These are phyloP conservation scores for Dendroctonus valens DNA, from an alignment of 1,140 invertebrate species.

Conservation along the genomic window DNA sequence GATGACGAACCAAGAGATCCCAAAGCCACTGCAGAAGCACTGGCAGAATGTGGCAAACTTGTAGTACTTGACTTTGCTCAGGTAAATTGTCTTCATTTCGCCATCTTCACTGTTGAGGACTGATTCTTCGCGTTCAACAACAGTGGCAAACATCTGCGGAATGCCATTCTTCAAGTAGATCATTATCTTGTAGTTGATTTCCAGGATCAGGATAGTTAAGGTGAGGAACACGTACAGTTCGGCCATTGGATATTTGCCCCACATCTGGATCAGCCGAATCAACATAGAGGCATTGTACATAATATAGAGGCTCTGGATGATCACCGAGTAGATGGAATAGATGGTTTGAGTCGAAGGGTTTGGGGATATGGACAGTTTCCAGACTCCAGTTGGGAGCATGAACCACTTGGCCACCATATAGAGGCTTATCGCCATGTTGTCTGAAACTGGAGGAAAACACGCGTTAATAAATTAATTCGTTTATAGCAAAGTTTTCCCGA, in stretches of 20 bases:
- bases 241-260: not conserved
- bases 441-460: no score
- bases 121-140: conserved; percentile 1
- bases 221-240: not conserved
- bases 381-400: conserved; percentile 7
- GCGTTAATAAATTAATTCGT: no score
- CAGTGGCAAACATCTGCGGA: not conserved
- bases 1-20: not conserved
- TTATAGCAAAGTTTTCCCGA: no score
- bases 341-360: not conserved
- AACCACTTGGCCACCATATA: conserved; percentile 4
- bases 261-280: not conserved
- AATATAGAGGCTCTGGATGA: not conserved
- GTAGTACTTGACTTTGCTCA: conserved; percentile 1
- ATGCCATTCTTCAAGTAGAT: conserved; percentile 10
- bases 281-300: not conserved
- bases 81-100: not conserved
- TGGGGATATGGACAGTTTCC: conserved; percentile 6
- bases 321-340: conserved; percentile 5
- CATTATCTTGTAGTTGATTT: conserved; percentile 8
- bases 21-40: not conserved
- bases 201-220: conserved; percentile 1
- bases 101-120: not conserved
- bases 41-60: not conserved
- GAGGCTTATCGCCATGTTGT: conserved; percentile 1